Conservation (phyloP, 1,140 invertebrate species). For the Mizuhopecten yessoensis region DNA sequence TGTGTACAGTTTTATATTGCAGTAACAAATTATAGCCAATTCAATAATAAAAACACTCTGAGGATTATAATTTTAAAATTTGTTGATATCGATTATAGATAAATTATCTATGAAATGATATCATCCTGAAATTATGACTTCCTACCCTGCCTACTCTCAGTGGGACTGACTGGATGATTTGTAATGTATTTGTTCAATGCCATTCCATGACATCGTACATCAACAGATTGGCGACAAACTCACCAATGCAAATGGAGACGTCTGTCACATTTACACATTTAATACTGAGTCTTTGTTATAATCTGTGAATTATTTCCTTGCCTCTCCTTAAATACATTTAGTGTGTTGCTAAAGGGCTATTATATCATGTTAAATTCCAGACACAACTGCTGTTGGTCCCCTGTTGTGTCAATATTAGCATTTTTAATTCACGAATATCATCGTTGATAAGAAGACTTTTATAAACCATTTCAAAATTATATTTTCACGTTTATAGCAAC, state of each 20-base stretch:
- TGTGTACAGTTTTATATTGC: no score
- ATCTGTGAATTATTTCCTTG: neutral
- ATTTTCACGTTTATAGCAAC: no score
- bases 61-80: no score
- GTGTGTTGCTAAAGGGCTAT: neutral
- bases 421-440: no score
- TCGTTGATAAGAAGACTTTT: no score
- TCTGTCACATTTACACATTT: neutral
- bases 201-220: neutral
- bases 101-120: no score
- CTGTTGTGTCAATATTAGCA: neutral
- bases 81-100: no score
- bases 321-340: neutral
- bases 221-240: neutral
- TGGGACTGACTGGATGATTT: neutral
- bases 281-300: neutral
- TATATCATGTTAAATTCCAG: neutral
- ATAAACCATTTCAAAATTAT: no score
- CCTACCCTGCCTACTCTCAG: no score
- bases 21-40: no score
- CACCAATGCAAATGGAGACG: neutral
- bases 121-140: no score
- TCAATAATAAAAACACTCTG: no score
- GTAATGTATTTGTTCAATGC: neutral
- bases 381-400: neutral